Evolutionary conservation across 1,140 invertebrate species (phyloP).

Genomic region (Polypedilum pembai): DNA sequence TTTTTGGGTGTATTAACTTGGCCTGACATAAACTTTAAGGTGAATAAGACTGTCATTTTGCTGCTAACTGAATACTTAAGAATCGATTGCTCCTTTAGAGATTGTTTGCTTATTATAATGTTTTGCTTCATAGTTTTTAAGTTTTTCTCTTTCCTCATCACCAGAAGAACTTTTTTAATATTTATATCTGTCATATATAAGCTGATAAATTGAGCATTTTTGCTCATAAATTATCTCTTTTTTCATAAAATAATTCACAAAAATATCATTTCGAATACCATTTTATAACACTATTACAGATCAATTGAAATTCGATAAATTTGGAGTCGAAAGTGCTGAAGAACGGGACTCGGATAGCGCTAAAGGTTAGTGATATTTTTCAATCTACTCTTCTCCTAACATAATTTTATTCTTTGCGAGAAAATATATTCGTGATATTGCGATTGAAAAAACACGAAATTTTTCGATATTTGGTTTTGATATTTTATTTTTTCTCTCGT

Average conservation of each 20-base stretch:
- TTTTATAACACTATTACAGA: conserved; percentile 19
- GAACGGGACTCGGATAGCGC: background rate
- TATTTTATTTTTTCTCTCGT: no score
- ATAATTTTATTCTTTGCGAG: no score
- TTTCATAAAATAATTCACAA: conserved; percentile 26
- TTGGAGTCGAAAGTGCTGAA: background rate
- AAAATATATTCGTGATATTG: no score
- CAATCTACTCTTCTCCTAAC: background rate
- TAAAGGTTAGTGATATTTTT: background rate
- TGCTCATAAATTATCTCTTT: background rate
- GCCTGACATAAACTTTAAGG: background rate
- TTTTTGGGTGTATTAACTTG: background rate
- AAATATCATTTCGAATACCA: conserved; percentile 24
- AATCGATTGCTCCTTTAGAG: background rate
- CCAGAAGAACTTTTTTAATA: background rate
- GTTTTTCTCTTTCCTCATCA: background rate
- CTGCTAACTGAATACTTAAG: background rate
- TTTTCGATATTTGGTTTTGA: no score
- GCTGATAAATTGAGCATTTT: background rate
- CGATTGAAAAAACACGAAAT: no score
- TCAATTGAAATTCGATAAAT: background rate
- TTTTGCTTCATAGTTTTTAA: background rate
- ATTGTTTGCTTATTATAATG: background rate
- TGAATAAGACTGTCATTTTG: background rate
- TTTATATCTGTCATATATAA: background rate